Conservation (phyloP, 35 echinoderm and acorn worm genomes). For the Anneissia japonica region DNA sequence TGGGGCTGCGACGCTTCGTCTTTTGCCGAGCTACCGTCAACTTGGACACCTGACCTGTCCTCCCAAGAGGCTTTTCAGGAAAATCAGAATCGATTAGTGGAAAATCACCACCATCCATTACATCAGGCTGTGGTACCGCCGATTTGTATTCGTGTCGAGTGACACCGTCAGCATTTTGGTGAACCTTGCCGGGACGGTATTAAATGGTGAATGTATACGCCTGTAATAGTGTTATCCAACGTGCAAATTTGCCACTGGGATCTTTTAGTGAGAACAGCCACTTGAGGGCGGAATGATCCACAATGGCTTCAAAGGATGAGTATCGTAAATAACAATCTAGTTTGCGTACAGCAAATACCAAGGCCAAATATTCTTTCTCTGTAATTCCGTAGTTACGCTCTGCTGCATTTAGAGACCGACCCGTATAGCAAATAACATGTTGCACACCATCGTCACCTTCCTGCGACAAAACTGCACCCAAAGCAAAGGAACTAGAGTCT, state of each 20-base stretch:
- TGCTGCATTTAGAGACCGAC: neutral
- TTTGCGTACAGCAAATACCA: conserved; percentile 1
- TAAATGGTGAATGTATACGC: neutral
- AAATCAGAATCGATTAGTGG: neutral
- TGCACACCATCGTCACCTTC: neutral
- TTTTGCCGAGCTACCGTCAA: neutral
- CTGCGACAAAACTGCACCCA: neutral
- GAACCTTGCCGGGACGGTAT: neutral
- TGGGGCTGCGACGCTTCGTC: neutral
- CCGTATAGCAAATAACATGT: neutral
- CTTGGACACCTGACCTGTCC: too few species aligned
- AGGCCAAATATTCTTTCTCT: conserved; percentile 8
- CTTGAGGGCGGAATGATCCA: neutral
- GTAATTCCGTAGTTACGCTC: neutral
- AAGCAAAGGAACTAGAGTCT: too few species aligned
- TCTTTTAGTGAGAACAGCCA: neutral
- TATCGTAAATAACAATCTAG: neutral
- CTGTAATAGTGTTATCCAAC: neutral
- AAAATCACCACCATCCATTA: conserved; percentile 29
- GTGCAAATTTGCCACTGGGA: neutral
- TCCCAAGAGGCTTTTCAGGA: neutral
- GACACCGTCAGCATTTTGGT: conserved; percentile 17
- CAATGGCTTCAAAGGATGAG: neutral
- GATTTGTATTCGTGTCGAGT: conserved; percentile 18
- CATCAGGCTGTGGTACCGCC: neutral